Evolutionary conservation across 2,888 invertebrate species (phyloP), one percentile per base, ranked within the genome.

Genomic region (Autographa gamma): DNA sequence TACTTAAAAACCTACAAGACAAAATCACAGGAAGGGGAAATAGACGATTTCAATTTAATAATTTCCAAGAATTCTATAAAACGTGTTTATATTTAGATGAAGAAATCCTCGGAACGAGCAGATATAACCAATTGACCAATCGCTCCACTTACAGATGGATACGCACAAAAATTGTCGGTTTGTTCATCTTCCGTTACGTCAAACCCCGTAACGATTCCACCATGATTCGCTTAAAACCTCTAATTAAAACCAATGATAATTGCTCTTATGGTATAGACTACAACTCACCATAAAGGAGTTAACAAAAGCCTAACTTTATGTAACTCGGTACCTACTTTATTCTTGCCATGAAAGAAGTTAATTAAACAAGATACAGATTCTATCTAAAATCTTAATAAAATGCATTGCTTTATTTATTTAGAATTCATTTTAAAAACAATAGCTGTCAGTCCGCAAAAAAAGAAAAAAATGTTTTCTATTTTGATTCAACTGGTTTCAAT

Each of bases 91-190:
- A 2, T 43, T 41, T 71, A 59, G 79, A 74, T 83, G 76, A 68
- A 71, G 81, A 65, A 79, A 82, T 73, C 77, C 74, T 83, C 71
- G 72, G 82, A 76, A 76, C 56, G 59, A 71, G 64, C 71, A 56
- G 38, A 74, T 70, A 73, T 70, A 74, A 77, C 75, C 48, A 74
- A 81, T 85, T 84, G 73, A 69, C 74, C 79, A 84, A 83, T 69
- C 66, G 83, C 79, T 85, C 83, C 60, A 83, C 77, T 83, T 83
- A 63, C 81, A 74, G 73, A 73, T 78, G 76, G 75, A 81, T 73
- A 83, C 73, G 71, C 79, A 74, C 76, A 68, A 73, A 83, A 69
- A 83, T 83, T 83, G 74, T 79, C 69, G 75, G 74, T 80, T 77
- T 76, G 61, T 60, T 63, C 77, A 83, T 84, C 83, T 76, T 63